Evolutionary conservation across 1,140 invertebrate species (phyloP).

Genomic region (Luehdorfia chinensis): DNA sequence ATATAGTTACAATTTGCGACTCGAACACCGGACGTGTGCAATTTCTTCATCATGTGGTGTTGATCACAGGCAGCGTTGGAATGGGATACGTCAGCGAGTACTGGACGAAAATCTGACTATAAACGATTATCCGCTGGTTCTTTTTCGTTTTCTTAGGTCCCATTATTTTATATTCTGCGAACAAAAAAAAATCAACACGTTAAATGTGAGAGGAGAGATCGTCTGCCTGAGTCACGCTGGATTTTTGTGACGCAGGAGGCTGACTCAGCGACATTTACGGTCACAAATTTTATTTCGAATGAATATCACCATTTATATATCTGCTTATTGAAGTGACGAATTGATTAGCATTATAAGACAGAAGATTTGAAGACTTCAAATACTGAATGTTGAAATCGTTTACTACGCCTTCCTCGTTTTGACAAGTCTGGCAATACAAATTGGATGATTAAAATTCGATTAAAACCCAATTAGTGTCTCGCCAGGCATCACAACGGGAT

Average conservation of each 20-base stretch:
- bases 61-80: constrained; percentile 66
- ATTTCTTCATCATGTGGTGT: constrained; percentile 60
- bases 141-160: constrained; percentile 18
- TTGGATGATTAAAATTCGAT: constrained; percentile 7
- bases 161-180: constrained; percentile 14
- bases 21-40: constrained; percentile 58
- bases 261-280: constrained; percentile 48
- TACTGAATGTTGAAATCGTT: no score
- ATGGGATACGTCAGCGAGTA: constrained; percentile 35
- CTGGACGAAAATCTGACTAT: constrained; percentile 2
- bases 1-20: constrained; percentile 49
- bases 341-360: constrained; percentile 4
- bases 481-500: constrained; percentile 6
- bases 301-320: neutral
- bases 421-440: neutral
- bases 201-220: constrained; percentile 22
- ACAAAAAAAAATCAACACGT: constrained; percentile 12
- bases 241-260: constrained; percentile 52
- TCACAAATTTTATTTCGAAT: constrained; percentile 26
- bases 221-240: constrained; percentile 49
- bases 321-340: constrained; percentile 9
- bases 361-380: neutral
- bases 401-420: no score
- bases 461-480: constrained; percentile 12
- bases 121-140: neutral